phyloP scores from a whole-genome alignment of 2,888 invertebrate genomes.

The Luperina testacea region DNA sequence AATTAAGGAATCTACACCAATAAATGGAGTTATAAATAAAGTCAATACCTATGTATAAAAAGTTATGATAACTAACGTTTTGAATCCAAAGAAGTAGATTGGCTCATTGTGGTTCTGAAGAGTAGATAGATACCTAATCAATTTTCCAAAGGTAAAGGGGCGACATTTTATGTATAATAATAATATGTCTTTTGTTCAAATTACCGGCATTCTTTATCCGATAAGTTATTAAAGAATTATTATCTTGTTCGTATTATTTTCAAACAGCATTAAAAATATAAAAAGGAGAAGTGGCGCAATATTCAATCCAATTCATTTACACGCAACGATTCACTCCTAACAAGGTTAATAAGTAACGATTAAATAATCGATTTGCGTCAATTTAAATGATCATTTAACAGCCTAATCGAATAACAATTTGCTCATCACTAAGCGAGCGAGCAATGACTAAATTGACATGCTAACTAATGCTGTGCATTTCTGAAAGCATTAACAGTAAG shows the following conservation, averaged over 20 bases:
- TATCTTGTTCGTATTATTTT: neutral
- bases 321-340: slow-evolving; percentile 20
- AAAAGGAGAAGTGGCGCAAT: neutral
- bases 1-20: neutral
- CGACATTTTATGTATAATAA: neutral
- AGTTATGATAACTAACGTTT: neutral
- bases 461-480: slow-evolving; percentile 84
- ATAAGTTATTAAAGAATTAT: neutral
- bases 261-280: neutral
- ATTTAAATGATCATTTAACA: slow-evolving; percentile 70
- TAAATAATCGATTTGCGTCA: slow-evolving; percentile 68
- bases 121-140: neutral
- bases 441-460: slow-evolving; percentile 76
- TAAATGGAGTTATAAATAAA: neutral
- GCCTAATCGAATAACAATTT: slow-evolving; percentile 77
- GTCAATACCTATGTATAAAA: neutral
- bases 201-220: too few relatives aligned
- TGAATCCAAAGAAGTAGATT: neutral
- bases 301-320: slow-evolving; percentile 10
- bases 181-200: neutral
- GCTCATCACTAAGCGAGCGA: slow-evolving; percentile 73
- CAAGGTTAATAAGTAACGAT: slow-evolving; percentile 54
- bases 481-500: slow-evolving; percentile 86
- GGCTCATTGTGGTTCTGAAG: neutral
- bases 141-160: neutral